Base-by-base conservation (phyloP, 2,888 invertebrate species). In the Eumacrocentrus americanus region DNA sequence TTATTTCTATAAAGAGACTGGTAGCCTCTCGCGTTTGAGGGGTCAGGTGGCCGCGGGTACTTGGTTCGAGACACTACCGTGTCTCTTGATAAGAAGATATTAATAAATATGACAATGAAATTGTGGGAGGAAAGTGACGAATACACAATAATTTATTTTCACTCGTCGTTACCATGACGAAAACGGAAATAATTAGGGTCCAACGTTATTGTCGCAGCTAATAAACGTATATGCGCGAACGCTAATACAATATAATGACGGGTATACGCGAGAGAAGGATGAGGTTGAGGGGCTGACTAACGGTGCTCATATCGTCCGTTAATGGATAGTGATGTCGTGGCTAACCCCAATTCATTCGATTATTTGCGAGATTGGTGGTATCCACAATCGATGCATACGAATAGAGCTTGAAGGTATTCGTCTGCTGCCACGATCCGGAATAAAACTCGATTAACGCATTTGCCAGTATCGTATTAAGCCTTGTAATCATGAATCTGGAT, bases 241-340 rank as follows among this genome's bases (percentile, higher is more conserved):
- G 68, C 61, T 73, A 72, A 75, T 70, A 69, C 68, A 73, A 72
- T 73, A 70, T 68, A 70, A 64, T 59, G 58, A 61, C 63, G 60
- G 37, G 52, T 20, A 48, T 51, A 40, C 18, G 48, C 54, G 23
- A 11, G 42, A n/a, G 48, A 35, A n/a, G 50, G 25, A 42, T 42
- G 54, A 34, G 57, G 53, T 57, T 63, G 62, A 59, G 62, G 63
- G 44, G 42, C 37, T 68, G 66, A 70, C 66, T 72, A 72, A 71
- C 70, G 68, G 63, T 60, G 47, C 64, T 47, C 58, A 70, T 69
- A 74, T 76, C 74, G 75, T 75, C 70, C 72, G 67, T 73, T 76
- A 76, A 76, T 75, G 72, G 73, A 72, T 72, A 72, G 71, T 70
- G 71, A 70, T 74, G 73, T 70, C 68, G 70, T 67, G 72, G 72